Evolutionary conservation across 2,113 vertebrate genomes (phyloP).

Genomic region (Tenrec ecaudatus): DNA sequence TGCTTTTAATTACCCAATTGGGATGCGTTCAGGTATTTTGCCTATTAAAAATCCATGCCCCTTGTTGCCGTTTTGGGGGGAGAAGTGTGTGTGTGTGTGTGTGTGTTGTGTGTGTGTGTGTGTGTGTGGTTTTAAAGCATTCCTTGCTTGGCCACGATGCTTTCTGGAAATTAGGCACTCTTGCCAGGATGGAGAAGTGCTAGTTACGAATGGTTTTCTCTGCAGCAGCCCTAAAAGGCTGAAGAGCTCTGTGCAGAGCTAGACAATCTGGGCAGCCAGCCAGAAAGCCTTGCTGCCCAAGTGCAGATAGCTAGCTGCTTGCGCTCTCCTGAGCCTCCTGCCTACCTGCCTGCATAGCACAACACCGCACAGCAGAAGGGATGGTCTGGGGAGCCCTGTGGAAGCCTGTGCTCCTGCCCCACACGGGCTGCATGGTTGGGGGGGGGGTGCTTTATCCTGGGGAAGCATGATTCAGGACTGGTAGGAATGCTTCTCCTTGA

Average conservation of each 20-base stretch:
- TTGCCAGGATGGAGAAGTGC: conserved; percentile 75
- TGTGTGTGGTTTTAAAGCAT: not conserved
- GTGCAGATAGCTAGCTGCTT: conserved; percentile 87
- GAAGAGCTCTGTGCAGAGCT: conserved; percentile 85
- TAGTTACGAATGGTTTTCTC: conserved; percentile 85
- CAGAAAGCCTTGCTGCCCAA: conserved; percentile 90
- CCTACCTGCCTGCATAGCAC: conserved; percentile 75
- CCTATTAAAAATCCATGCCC: conserved; percentile 16
- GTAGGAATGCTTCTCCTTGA: not conserved
- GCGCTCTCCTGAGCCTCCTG: conserved; percentile 85
- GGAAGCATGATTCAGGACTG: not conserved
- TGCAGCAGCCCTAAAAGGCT: conserved; percentile 85
- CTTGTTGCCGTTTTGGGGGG: conserved; percentile 37
- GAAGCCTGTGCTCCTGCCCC: not conserved
- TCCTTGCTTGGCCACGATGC: conserved; percentile 42
- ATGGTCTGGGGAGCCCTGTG: conserved; percentile 78
- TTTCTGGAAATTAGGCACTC: conserved; percentile 64
- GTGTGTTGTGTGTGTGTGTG: too few relatives aligned
- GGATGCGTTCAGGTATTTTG: not conserved
- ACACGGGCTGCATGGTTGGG: not conserved
- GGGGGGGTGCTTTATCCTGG: conserved; percentile 43
- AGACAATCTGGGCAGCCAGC: conserved; percentile 92
- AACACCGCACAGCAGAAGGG: conserved; percentile 83
- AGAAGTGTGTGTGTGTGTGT: too few relatives aligned
- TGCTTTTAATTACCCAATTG: conserved; percentile 22